Percentiles rank a stretch among this genome's conserved stretches.
These are phyloP conservation scores for Ariopsis seemanni DNA, from an alignment of 2,113 vertebrate genomes.

Conservation along the genomic window DNA sequence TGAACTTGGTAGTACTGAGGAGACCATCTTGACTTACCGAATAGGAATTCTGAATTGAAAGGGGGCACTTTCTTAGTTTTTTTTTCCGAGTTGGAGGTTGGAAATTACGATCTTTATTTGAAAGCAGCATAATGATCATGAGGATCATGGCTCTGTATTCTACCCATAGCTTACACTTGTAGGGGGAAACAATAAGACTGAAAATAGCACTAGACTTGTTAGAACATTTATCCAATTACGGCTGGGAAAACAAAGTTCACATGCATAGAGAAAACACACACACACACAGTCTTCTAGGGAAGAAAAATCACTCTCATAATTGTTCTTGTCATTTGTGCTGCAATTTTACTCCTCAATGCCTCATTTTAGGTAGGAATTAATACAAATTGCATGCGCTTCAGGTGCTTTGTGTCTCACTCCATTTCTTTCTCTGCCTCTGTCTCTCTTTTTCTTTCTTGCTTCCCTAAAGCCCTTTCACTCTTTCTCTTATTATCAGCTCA, in stretches of 20 bases:
- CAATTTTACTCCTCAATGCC: conserved; percentile 78
- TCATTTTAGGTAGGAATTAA: conserved; percentile 95
- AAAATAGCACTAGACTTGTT: conserved; percentile 61
- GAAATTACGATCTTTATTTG: not conserved
- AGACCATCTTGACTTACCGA: not conserved
- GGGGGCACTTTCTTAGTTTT: not conserved
- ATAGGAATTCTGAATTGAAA: not conserved
- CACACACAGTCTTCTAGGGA: conserved; percentile 62
- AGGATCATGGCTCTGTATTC: not conserved
- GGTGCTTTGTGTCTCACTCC: conserved; percentile 80
- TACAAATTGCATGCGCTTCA: conserved; percentile 88
- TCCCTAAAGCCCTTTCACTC: conserved; percentile 52
- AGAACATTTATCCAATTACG: conserved; percentile 66
- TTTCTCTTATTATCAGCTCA: conserved; percentile 97
- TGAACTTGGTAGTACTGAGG: not conserved
- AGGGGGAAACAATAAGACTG: conserved; percentile 55
- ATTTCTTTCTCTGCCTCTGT: conserved; percentile 68
- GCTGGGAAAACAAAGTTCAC: conserved; percentile 53
- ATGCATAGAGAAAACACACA: conserved; percentile 38
- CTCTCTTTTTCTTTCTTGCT: conserved; percentile 34
- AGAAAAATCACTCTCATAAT: conserved; percentile 74
- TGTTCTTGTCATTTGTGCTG: conserved; percentile 74
- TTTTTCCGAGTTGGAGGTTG: not conserved
- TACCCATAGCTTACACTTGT: conserved; percentile 16
- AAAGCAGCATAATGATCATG: not conserved